Evolutionary conservation across 2,888 invertebrate species (phyloP).

Genomic region (Apoda limacodes): DNA sequence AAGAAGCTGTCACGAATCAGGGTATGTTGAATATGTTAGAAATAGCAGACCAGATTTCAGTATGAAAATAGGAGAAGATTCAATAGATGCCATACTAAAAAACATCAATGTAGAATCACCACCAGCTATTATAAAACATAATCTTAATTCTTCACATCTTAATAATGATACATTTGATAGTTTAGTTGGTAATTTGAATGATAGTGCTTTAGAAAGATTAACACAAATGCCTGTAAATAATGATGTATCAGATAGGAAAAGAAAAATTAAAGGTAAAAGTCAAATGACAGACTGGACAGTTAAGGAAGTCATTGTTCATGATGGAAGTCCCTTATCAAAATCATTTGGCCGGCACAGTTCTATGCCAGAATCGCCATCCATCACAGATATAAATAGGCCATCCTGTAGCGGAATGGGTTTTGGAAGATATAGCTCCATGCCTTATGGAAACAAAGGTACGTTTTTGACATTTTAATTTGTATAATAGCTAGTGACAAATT

Average conservation of each 20-base stretch:
- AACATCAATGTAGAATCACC: slow-evolving; percentile 51
- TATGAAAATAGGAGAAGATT: slow-evolving; percentile 44
- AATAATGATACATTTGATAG: slow-evolving; percentile 63
- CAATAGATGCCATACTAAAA: slow-evolving; percentile 51
- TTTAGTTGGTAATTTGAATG: slow-evolving; percentile 54
- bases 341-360: slow-evolving; percentile 52
- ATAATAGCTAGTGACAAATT: no score
- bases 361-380: slow-evolving; percentile 58
- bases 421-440: slow-evolving; percentile 58
- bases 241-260: slow-evolving; percentile 23
- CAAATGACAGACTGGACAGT: slow-evolving; percentile 31
- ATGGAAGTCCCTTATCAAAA: slow-evolving; percentile 40
- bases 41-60: slow-evolving; percentile 24
- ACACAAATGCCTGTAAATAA: slow-evolving; percentile 45
- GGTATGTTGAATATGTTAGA: slow-evolving; percentile 21
- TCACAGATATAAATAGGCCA: slow-evolving; percentile 33
- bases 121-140: slow-evolving; percentile 31
- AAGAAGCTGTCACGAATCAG: slow-evolving; percentile 26
- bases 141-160: slow-evolving; percentile 34
- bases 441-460: no score
- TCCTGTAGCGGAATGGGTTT: slow-evolving; percentile 53
- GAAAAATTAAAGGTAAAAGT: slow-evolving; percentile 17
- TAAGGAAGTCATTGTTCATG: slow-evolving; percentile 36
- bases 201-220: slow-evolving; percentile 50
- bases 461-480: no score